A percentile compares a stretch with the other conserved stretches of the same genome.
Conservation (phyloP, 1,140 invertebrate species). For the Trichomalopsis sarcophagae region DNA sequence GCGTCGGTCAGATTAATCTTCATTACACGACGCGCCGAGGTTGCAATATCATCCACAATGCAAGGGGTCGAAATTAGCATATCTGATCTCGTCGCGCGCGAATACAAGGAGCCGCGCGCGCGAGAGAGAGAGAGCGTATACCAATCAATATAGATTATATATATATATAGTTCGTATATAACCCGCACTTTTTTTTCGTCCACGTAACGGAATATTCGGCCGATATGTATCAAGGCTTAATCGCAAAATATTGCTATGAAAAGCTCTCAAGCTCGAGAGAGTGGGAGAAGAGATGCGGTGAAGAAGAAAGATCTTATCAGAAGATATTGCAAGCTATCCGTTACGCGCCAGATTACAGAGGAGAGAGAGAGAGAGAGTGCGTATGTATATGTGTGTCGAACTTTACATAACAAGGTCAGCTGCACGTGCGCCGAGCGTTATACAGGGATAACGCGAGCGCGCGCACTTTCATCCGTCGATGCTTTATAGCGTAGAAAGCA, state of each 20-base stretch:
- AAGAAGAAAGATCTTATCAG: background rate
- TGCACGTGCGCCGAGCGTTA: background rate
- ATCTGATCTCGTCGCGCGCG: background rate
- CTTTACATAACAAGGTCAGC: slow-evolving; percentile 42
- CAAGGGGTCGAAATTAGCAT: background rate
- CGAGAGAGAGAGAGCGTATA: too few species aligned
- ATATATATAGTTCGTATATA: background rate
- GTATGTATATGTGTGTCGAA: background rate
- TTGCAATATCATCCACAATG: background rate
- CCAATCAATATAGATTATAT: slow-evolving; percentile 1
- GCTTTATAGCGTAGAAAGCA: slow-evolving; percentile 40
- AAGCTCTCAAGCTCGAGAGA: background rate
- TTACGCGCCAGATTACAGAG: background rate
- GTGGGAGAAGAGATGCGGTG: background rate
- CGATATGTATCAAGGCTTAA: background rate
- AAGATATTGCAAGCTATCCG: background rate
- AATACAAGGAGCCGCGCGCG: background rate
- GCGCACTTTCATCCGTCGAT: slow-evolving; percentile 37
- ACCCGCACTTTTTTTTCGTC: background rate
- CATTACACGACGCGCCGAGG: slow-evolving; percentile 61
- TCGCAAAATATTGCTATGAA: background rate
- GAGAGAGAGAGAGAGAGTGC: background rate
- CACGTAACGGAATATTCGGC: background rate
- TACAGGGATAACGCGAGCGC: background rate
- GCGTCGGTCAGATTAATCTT: slow-evolving; percentile 67